phyloP scores from a whole-genome alignment of 1,140 invertebrate species.

The Drosophila setifemur region DNA sequence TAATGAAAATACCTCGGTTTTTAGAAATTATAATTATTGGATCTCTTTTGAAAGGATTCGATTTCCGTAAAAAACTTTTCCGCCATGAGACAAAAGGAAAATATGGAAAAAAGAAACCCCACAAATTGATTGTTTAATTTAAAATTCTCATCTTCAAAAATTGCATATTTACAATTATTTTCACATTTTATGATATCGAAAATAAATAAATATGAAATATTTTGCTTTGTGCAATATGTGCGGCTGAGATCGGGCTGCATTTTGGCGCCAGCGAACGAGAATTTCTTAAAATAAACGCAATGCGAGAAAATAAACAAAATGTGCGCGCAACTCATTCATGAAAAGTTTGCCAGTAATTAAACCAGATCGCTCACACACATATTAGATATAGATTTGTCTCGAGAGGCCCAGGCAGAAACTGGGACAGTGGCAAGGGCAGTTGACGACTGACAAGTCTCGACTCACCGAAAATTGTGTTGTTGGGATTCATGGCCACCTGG shows the following conservation, averaged over 20 bases:
- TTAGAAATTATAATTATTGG: no score
- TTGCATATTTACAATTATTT: no score
- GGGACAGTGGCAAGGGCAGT: neutral
- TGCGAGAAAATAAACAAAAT: conserved; percentile 37
- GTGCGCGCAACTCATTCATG: conserved; percentile 52
- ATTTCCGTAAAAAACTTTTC: no score
- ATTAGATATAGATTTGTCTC: neutral
- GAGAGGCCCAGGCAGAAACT: neutral
- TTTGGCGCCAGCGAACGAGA: conserved; percentile 53
- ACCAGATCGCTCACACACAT: conserved; percentile 6
- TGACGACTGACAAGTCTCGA: neutral
- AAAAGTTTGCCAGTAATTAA: conserved; percentile 44
- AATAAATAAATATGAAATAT: neutral
- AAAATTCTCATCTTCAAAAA: no score
- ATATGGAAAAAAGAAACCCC: no score
- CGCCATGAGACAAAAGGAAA: no score
- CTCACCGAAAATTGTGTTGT: conserved; percentile 82
- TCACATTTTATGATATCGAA: no score
- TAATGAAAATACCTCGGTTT: no score
- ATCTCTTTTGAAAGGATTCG: no score
- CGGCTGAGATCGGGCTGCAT: conserved; percentile 1
- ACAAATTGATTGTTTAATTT: no score
- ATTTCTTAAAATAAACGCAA: conserved; percentile 35
- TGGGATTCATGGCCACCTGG: conserved; percentile 82
- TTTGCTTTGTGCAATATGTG: neutral